Evolutionary conservation across 2,113 vertebrate genomes (phyloP).

Genomic region (Malaclemys terrapin): DNA sequence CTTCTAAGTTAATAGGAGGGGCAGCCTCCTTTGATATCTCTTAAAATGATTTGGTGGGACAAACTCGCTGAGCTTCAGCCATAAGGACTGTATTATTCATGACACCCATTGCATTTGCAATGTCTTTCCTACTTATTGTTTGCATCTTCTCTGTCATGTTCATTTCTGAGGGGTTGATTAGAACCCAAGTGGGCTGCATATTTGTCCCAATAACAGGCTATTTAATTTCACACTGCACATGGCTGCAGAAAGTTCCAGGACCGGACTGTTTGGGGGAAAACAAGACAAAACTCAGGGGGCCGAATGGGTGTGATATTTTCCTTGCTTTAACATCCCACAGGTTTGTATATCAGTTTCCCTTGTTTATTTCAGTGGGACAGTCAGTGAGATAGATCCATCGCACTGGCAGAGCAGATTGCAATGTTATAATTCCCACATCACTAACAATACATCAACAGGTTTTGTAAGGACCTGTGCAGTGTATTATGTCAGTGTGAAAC

Average conservation of each 20-base stretch:
- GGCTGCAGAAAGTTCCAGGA: not conserved
- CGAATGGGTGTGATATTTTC: not conserved
- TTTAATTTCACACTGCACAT: not conserved
- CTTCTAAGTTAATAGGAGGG: conserved; percentile 7
- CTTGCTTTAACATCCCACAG: not conserved
- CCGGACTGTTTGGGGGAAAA: fast-evolving
- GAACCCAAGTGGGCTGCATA: not conserved
- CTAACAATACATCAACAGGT: not conserved
- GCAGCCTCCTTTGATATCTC: fast-evolving
- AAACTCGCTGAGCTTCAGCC: not conserved
- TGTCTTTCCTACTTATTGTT: not conserved
- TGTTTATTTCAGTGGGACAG: not conserved
- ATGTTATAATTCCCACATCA: not conserved
- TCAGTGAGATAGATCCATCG: not conserved
- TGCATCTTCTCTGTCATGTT: fast-evolving
- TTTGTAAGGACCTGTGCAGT: not conserved
- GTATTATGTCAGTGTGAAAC: not conserved
- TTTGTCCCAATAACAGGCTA: not conserved
- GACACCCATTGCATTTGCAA: not conserved
- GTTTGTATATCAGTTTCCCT: not conserved
- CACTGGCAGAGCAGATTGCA: not conserved
- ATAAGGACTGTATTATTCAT: not conserved
- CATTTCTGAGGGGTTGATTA: not conserved
- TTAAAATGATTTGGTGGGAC: not conserved
- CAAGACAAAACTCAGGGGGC: not conserved